Evolutionary conservation across 2,113 vertebrate species (phyloP).

Genomic region (Thoracochromis brauschi): DNA sequence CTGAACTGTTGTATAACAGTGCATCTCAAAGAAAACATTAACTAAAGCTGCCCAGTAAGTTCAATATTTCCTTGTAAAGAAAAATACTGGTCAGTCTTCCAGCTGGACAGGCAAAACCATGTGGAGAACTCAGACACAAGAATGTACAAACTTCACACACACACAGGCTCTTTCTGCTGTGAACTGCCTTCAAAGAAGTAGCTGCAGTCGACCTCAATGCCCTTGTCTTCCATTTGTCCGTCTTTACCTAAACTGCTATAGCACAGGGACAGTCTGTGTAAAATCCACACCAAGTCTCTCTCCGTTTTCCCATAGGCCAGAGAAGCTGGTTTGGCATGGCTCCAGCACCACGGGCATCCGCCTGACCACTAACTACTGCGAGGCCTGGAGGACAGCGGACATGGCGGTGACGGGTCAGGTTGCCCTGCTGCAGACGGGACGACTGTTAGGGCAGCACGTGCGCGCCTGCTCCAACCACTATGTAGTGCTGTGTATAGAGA

Average conservation of each 20-base stretch:
- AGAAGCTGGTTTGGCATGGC: constrained; percentile 91
- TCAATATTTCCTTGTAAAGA: neutral
- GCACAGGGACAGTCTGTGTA: neutral
- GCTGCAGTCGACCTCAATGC: neutral
- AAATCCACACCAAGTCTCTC: neutral
- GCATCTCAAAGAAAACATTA: neutral
- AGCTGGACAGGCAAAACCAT: neutral
- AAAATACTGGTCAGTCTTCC: neutral
- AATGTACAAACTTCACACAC: neutral
- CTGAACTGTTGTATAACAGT: neutral
- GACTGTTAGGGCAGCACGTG: constrained; percentile 81
- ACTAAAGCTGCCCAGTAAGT: neutral
- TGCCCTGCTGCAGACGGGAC: constrained; percentile 77
- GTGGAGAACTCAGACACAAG: neutral
- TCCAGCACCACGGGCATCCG: constrained; percentile 79
- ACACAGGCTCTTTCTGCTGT: neutral
- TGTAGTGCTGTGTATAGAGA: constrained; percentile 90
- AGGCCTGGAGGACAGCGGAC: constrained; percentile 82
- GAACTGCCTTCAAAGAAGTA: neutral
- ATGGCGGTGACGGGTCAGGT: constrained; percentile 79
- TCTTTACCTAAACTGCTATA: neutral
- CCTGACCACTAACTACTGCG: constrained; percentile 84
- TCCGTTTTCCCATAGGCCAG: constrained; percentile 72
- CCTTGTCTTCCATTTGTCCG: rapidly evolving
- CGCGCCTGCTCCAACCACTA: constrained; percentile 84